Percentiles rank a stretch among this genome's conserved stretches.
phyloP scores from a whole-genome alignment of 2,888 invertebrate species.

The Papilio protenor region DNA sequence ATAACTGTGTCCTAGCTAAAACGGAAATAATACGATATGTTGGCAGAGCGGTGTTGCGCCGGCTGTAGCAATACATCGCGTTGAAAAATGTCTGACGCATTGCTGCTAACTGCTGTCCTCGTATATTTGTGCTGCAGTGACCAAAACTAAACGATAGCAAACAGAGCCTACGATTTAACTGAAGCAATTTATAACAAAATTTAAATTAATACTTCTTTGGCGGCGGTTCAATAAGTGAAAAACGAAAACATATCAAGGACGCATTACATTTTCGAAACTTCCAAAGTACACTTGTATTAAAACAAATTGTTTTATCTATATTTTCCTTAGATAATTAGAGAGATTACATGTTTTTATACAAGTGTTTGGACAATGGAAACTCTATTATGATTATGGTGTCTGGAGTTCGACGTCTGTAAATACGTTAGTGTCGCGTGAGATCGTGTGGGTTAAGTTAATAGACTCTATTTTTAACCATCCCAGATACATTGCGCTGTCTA shows the following conservation, averaged over 20 bases:
- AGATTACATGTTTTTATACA: background rate
- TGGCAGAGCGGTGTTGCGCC: background rate
- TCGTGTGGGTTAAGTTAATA: conserved; percentile 36
- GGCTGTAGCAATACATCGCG: conserved; percentile 10
- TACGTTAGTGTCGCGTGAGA: conserved; percentile 19
- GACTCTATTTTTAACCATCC: conserved; percentile 23
- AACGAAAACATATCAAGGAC: background rate
- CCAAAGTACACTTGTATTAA: background rate
- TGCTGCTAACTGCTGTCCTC: background rate
- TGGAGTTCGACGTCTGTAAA: conserved; percentile 19
- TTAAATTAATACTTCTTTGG: background rate
- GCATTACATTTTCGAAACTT: background rate
- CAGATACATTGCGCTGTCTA: conserved; percentile 13
- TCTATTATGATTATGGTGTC: background rate
- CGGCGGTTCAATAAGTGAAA: background rate
- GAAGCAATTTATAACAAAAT: background rate
- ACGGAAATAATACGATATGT: background rate
- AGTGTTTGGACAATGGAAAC: background rate
- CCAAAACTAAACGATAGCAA: background rate
- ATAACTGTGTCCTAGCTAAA: background rate
- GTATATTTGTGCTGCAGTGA: background rate
- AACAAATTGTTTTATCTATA: background rate
- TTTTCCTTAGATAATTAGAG: background rate
- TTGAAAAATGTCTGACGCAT: conserved; percentile 14
- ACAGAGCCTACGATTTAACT: background rate